A percentile compares a stretch with the other conserved stretches of the same genome.
These are phyloP conservation scores for Aromia moschata DNA, from an alignment of 2,888 invertebrate species.

Conservation along the genomic window DNA sequence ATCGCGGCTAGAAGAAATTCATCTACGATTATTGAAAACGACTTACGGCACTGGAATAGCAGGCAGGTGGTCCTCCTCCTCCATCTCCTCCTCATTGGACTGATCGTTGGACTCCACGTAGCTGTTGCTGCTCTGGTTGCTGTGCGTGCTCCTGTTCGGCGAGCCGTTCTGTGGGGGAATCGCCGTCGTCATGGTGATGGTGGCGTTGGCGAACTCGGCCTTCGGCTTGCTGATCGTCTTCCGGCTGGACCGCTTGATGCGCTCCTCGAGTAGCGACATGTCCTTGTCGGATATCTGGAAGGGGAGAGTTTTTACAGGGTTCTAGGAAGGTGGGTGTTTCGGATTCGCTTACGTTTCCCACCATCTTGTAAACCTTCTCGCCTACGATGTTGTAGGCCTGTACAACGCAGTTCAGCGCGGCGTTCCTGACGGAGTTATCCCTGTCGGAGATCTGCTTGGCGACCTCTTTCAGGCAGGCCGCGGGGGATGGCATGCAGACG, in stretches of 20 bases:
- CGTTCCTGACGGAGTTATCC: conserved; percentile 95
- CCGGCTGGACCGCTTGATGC: conserved; percentile 90
- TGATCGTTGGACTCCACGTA: conserved; percentile 53
- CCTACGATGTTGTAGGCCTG: conserved; percentile 91
- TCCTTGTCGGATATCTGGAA: conserved; percentile 91
- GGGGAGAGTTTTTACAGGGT: not conserved
- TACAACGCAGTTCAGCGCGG: conserved; percentile 93
- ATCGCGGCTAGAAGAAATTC: too few relatives aligned
- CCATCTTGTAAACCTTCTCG: conserved; percentile 89
- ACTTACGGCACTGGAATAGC: conserved; percentile 50
- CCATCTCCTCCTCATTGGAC: conserved; percentile 55
- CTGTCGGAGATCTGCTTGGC: conserved; percentile 95
- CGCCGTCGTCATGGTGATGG: conserved; percentile 30
- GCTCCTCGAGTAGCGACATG: conserved; percentile 90
- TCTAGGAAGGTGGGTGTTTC: not conserved
- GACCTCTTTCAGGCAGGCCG: conserved; percentile 85
- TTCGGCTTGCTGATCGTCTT: conserved; percentile 63
- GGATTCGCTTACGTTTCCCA: conserved; percentile 76
- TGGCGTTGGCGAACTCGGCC: conserved; percentile 33
- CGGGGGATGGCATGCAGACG: conserved; percentile 84
- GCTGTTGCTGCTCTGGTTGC: conserved; percentile 15
- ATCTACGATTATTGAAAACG: conserved; percentile 2
- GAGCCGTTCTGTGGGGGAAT: conserved; percentile 40
- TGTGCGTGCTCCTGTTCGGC: conserved; percentile 28
- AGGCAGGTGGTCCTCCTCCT: conserved; percentile 49